Evolutionary conservation across 1,140 invertebrate species (phyloP), one percentile per base, ranked within the genome.

Genomic region (Pseudobourletiella spinata): DNA sequence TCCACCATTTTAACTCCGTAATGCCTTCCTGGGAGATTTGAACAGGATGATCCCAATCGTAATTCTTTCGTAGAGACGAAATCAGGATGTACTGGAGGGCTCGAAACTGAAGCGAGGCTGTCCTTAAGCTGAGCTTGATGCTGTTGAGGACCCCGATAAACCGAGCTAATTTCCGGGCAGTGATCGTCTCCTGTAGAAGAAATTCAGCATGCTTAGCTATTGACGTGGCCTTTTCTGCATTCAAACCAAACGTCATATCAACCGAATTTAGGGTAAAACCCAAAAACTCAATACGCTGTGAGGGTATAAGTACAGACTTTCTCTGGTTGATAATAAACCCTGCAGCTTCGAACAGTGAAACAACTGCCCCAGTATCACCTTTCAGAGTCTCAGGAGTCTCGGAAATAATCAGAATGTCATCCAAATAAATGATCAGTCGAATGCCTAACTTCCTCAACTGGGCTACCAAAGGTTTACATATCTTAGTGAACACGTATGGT

Each of bases 401-500:
- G 3, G 22, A 14, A 15, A 51, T 51, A 11, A 51, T 11, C 28
- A 51, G 25, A 2, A 51, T 25, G 28, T 51, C 25, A 26, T 51
- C 48, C 14, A 51, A 18, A 51, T 51, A 51, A 18, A 51, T 51
- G 3, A 51, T 8, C 6, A 51, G 48, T 6, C 4, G 15, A 25
- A 51, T 2, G 15, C 48, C 48, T 51, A 14, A 6, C 8, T 14
- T 3, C 25, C 48, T 22, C 8, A 51, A n/a, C 3, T 25, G 22
- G 18, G 48, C 18, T n/a, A 61, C 61, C n/a, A 61, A 15, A 2
- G 54, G 52, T 32, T 57, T 65, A 6, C 29, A 28, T 25, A 65
- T 2, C 43, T 65, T 65, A 18, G 64, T 65, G 57, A 50, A 65
- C 8, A 20, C 29, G 24, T 15, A 62, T 18, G 64, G 64, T 4